Percentiles rank a stretch among this genome's conserved stretches.
Conservation (phyloP, 2,888 invertebrate genomes). For the Spodoptera exigua region DNA sequence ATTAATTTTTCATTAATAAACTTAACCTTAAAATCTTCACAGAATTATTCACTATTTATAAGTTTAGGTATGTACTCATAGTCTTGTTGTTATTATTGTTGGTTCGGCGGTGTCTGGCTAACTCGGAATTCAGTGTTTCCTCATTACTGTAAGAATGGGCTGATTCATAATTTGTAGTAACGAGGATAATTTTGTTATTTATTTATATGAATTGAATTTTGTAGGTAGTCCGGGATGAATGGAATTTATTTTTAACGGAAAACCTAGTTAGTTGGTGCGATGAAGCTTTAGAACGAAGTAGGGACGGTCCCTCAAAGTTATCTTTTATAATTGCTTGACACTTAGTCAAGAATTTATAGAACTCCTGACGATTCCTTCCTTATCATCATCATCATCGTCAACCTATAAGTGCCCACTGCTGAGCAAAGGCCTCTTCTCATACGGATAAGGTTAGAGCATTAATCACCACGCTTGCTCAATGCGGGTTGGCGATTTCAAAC, state of each 20-base stretch:
- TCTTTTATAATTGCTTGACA: not conserved
- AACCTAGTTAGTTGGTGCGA: not conserved
- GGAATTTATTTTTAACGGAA: conserved; percentile 7
- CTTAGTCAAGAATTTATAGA: too few relatives aligned
- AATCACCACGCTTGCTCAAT: too few relatives aligned
- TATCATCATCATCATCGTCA: too few relatives aligned
- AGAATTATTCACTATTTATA: not conserved
- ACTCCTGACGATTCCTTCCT: too few relatives aligned
- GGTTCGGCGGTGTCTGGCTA: not conserved
- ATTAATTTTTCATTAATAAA: too few relatives aligned
- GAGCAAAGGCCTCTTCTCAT: too few relatives aligned
- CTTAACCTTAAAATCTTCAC: not conserved
- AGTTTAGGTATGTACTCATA: not conserved
- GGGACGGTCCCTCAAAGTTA: conserved; percentile 2
- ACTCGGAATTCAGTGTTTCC: conserved; percentile 13
- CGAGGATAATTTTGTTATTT: conserved; percentile 21
- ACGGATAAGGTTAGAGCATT: too few relatives aligned
- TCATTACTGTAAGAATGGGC: conserved; percentile 8
- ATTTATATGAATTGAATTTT: conserved; percentile 1
- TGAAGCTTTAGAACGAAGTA: not conserved
- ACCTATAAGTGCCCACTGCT: too few relatives aligned
- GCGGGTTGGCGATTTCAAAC: too few relatives aligned
- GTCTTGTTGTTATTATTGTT: too few relatives aligned
- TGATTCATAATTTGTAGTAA: conserved; percentile 2
- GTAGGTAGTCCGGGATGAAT: conserved; percentile 1